Evolutionary conservation across 2,113 vertebrate species (phyloP).

Genomic region (Carlito syrichta): DNA sequence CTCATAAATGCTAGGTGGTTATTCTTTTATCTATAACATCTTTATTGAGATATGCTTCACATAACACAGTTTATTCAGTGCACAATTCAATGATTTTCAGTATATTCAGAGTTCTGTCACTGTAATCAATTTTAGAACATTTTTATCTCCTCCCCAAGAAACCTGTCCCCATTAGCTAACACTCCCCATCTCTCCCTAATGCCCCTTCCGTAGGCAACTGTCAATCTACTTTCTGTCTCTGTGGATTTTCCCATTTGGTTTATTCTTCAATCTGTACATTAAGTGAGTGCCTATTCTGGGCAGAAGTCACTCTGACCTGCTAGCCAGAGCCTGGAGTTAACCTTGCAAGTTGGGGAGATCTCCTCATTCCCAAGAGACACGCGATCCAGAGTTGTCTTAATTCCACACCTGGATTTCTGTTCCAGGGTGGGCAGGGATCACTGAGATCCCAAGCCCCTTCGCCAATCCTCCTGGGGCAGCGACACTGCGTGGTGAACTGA

Average conservation of each 20-base stretch:
- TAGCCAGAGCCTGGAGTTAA: background rate
- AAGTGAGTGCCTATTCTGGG: background rate
- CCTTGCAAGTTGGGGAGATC: too few relatives aligned
- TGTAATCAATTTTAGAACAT: background rate
- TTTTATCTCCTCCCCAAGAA: background rate
- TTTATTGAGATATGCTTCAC: background rate
- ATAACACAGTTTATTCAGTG: background rate
- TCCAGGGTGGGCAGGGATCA: background rate
- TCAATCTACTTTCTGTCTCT: background rate
- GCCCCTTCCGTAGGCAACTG: background rate
- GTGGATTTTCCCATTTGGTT: background rate
- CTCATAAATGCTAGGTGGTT: background rate
- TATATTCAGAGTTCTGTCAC: fast-evolving
- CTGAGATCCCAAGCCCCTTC: background rate
- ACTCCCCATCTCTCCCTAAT: background rate
- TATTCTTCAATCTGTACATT: background rate
- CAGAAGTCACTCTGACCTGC: background rate
- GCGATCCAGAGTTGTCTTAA: fast-evolving
- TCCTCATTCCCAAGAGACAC: background rate
- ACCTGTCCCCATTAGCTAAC: background rate
- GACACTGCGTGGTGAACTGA: too few relatives aligned
- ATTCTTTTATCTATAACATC: background rate
- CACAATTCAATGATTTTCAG: background rate
- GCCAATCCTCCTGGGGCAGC: fast-evolving
- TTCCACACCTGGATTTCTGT: background rate